phyloP scores from a whole-genome alignment of 2,113 vertebrate genomes.

The Clupea harengus region DNA sequence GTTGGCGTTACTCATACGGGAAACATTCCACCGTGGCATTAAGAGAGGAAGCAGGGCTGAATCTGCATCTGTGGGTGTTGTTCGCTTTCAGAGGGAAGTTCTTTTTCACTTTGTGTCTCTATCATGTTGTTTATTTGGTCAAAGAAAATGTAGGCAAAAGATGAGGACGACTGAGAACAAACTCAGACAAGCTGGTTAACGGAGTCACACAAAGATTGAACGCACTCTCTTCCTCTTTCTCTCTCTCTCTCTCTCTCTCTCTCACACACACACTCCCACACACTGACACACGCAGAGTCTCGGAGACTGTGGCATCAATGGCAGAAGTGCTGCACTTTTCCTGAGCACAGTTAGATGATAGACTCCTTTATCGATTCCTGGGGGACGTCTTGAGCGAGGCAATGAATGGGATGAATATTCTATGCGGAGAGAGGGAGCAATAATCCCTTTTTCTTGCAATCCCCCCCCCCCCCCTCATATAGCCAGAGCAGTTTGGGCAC shows the following conservation, averaged over 20 bases:
- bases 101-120: neutral
- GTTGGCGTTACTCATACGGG: neutral
- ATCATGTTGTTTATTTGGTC: neutral
- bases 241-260: neutral
- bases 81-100: neutral
- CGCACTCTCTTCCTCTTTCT: neutral
- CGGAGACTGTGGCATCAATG: neutral
- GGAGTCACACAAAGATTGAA: neutral
- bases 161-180: neutral
- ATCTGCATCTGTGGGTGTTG: neutral
- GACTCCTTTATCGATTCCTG: constrained; percentile 37
- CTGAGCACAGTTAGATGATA: constrained; percentile 16
- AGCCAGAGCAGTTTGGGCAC: neutral
- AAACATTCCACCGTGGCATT: neutral
- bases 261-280: constrained; percentile 24
- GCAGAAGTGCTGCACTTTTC: neutral
- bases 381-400: constrained; percentile 8
- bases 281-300: neutral
- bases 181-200: neutral
- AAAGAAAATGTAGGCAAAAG: neutral
- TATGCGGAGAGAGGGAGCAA: neutral
- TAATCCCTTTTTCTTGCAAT: neutral
- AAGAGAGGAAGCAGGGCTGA: neutral
- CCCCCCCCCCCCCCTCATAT: neutral
- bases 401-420: constrained; percentile 42